Evolutionary conservation across 2,888 invertebrate species (phyloP).

Genomic region (Morinoia aosen): DNA sequence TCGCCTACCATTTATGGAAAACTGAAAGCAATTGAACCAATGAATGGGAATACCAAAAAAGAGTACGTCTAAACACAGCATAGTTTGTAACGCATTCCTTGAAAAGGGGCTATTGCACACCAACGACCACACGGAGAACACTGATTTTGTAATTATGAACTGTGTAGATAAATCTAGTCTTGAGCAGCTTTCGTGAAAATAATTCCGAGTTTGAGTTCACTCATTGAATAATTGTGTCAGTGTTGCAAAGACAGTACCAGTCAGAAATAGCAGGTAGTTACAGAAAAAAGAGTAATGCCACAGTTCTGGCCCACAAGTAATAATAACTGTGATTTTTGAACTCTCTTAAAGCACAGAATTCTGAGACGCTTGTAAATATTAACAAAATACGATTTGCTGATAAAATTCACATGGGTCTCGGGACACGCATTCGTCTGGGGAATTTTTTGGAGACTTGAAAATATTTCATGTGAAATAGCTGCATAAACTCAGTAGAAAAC

Average conservation of each 20-base stretch:
- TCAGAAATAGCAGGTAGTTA: background rate
- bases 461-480: background rate
- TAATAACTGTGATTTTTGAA: background rate
- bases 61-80: background rate
- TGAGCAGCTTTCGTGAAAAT: background rate
- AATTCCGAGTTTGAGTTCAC: background rate
- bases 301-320: slow-evolving; percentile 2
- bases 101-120: background rate
- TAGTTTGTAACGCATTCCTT: background rate
- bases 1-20: background rate
- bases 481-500: background rate
- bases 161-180: background rate
- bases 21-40: background rate
- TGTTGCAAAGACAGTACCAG: background rate
- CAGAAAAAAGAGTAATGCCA: background rate
- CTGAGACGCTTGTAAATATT: background rate
- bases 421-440: too few species aligned
- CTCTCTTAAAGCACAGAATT: background rate
- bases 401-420: background rate
- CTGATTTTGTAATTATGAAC: background rate
- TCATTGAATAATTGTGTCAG: background rate
- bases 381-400: background rate
- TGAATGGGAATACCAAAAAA: background rate
- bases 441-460: background rate
- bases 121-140: background rate